Base-by-base conservation (phyloP, 2,888 invertebrate genomes). In the Caenorhabditis macrosperma region DNA sequence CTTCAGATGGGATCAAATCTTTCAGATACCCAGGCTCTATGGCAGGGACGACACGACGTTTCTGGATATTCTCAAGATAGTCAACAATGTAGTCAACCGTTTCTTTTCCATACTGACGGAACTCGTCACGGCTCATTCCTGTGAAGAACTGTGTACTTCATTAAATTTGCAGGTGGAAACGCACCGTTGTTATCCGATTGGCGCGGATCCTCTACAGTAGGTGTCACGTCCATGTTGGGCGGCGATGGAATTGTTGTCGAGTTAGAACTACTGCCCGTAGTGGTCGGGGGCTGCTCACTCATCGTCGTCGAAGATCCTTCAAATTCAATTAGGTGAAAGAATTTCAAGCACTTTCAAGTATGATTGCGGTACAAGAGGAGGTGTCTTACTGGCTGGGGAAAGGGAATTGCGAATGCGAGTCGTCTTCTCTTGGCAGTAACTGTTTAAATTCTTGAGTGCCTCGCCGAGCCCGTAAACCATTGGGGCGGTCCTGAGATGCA, bases 1-100 rank as follows among this genome's bases (percentile, higher is more conserved):
- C 95, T 84, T 94, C 93, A 71, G 94, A 93, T 0, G 97, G 97
- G 33, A 98, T 92, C 60, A 95, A 93, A 60, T 92, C 90, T 55
- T 85, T 93, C 87, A 98, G 92, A 91, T 96, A 97, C 41, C 97
- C 97, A 0, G 97, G 97, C 85, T 94, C 90, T 55, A 90, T 93
- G 0, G 97, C 95, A 7, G 98, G 95, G 66, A 96, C 91, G 0
- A 97, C 96, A 17, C 95, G 93, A 2, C 95, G 93, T 15, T 94
- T 94, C 88, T 95, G 93, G 82, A 97, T 94, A 86, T 93, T 94
- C 84, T 96, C 95, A 83, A 94, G 92, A 91, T 97, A 97, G 91
- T 96, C 94, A n/a, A 95, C 95, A 33, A 97, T 93, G 90, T 95
- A 94, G 91, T 97, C 96, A 81, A 97, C 93, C 78, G 95, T 94